Conservation (phyloP, 2,888 invertebrate genomes). For the Palloptera scutellata region DNA sequence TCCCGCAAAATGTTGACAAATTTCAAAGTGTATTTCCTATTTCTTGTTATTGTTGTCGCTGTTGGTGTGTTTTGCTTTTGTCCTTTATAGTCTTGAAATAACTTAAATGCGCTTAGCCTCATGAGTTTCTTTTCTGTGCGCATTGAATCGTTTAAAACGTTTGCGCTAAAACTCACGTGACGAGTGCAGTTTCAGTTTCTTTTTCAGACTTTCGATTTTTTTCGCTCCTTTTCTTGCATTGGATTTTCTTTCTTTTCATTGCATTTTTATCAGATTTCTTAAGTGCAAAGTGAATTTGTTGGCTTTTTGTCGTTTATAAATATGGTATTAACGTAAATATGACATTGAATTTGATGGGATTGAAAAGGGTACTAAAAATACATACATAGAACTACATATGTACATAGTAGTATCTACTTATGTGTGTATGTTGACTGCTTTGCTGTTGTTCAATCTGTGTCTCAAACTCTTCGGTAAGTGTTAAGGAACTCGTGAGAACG, state of each 20-base stretch:
- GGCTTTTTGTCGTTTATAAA: constrained; percentile 58
- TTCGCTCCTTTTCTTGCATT: constrained; percentile 20
- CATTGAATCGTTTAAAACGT: constrained; percentile 54
- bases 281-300: constrained; percentile 56
- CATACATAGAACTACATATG: background rate
- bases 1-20: constrained; percentile 46
- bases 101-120: constrained; percentile 24
- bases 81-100: constrained; percentile 19
- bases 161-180: constrained; percentile 55
- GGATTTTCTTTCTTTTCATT: constrained; percentile 24
- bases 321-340: constrained; percentile 53
- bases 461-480: background rate
- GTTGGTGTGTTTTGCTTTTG: background rate
- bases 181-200: constrained; percentile 38
- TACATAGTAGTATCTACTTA: no score
- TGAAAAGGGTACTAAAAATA: background rate
- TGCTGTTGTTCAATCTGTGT: no score
- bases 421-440: no score
- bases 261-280: constrained; percentile 50
- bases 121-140: constrained; percentile 22
- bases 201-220: constrained; percentile 21
- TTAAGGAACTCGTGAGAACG: background rate
- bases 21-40: constrained; percentile 56
- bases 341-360: constrained; percentile 48
- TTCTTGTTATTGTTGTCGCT: constrained; percentile 34